Base-by-base conservation (phyloP, 2,113 vertebrate species). In the Morone chrysops region DNA sequence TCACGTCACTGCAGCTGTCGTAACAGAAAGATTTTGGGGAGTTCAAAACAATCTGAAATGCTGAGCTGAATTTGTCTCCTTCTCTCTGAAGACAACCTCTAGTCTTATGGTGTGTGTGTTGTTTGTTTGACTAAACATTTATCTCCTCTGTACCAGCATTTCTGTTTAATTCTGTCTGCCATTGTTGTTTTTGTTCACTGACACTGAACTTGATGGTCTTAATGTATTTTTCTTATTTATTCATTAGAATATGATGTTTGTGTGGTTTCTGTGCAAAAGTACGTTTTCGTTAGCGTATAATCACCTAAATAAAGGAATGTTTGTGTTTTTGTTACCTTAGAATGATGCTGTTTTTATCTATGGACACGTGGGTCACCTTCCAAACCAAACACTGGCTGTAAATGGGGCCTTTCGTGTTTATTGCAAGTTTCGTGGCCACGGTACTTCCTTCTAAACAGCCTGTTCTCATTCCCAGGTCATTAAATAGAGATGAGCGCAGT, bases 201-300 rank as follows among this genome's bases (percentile, higher is more conserved):
- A 22, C 36, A 36, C 31, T 77, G 53, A 84, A 51, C 75, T 62
- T 22, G 4, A 65, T 20, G 65, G 10, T 85, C 65, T 83, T 74
- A 75, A 68, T 68, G n/a, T 25, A 36, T 63, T 87, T 22, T 40
- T 60, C 14, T 76, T 75, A 76, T 87, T 90, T 87, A 85, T 87
- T 84, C 8, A 73, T 53, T 56, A 62, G 45, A 36, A 25, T 75
- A 25, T 69, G 48, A 67, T 70, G 41, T 61, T 75, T 73, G 7
- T 57, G 53, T 47, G 2, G 22, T 48, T 62, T 70, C 2, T 67
- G 18, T 76, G 31, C 31, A 31, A 31, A 31, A 4, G 31, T 31
- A 31, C 3, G 31, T 31, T 31, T 31, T 31, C 31, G 3, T 31
- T 31, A 31, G 31, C 31, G 31, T 31, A 31, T 31, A 31, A 31